Base-by-base conservation (phyloP, 2,113 vertebrate species). In the Thunnus maccoyii region DNA sequence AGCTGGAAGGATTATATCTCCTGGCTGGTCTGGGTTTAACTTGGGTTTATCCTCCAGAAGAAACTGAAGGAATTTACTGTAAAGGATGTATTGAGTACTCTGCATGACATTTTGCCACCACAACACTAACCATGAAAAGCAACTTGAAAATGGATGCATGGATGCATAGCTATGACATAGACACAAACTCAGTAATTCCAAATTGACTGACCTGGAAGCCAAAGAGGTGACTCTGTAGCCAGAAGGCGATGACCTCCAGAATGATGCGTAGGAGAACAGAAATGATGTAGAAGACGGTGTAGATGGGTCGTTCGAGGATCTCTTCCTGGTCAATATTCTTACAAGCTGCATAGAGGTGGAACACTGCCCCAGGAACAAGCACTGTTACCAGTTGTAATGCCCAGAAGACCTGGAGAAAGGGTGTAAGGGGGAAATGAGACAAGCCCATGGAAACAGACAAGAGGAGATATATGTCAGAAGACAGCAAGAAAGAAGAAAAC, bases 141-240 rank as follows among this genome's bases (percentile, higher is more conserved):
- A 27, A 20, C 69, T 46, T 44, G n/a, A 27, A n/a, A n/a, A 22
- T n/a, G 2, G 25, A 41, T 30, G 57, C 16, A 32, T 27, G 2
- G 25, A 41, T 30, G 57, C 16, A 69, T 15, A 16, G 5, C 57
- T 54, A 9, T 65, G 25, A 67, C 15, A 7, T 8, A 14, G 22
- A 63, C 1, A 36, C 2, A 4, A 27, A 72, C 50, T 52, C 16
- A 47, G 61, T 18, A 3, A 36, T 17, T 47, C 12, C 41, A 44
- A 63, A 25, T 2, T 1, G 11, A 73, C 86, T 20, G 2, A 94
- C 93, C 94, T 96, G 94, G 88, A 98, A 97, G 69, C 95, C 95
- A 88, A 97, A 98, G 50, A 98, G 96, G 72, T 96, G 96, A 88
- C 95, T 96, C 64, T 97, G 96, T 62, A 97, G 95, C 96, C 96